phyloP scores from a whole-genome alignment of 1,140 invertebrate genomes.

The Carposina sasakii region DNA sequence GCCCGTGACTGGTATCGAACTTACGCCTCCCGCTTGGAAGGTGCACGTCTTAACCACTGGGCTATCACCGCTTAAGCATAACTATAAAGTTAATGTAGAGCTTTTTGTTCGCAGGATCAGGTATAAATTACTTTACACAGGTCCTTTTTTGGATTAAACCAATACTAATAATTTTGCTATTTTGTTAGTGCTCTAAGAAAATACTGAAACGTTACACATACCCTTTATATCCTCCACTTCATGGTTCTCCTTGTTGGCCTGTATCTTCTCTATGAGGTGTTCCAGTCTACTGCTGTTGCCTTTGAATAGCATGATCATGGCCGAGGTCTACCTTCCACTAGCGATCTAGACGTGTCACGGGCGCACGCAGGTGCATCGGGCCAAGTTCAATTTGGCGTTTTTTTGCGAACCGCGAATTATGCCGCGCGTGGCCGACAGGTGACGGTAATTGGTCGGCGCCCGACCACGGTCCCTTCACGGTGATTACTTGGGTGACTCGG shows the following conservation, averaged over 20 bases:
- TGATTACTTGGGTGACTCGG: constrained; percentile 59
- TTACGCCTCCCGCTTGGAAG: too few species aligned
- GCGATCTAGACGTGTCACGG: constrained; percentile 22
- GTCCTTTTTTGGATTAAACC: too few species aligned
- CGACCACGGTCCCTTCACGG: constrained; percentile 58
- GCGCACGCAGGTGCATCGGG: constrained; percentile 62
- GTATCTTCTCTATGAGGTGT: constrained; percentile 87
- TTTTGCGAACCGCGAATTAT: constrained; percentile 62
- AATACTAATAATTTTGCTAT: too few species aligned
- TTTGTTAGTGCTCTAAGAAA: too few species aligned
- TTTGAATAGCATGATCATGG: constrained; percentile 82
- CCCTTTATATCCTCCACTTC: constrained; percentile 74
- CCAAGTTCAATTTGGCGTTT: constrained; percentile 62
- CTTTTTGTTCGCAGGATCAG: too few species aligned
- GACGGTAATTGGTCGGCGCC: constrained; percentile 57
- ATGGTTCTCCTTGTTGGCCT: constrained; percentile 81
- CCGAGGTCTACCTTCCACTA: constrained; percentile 26
- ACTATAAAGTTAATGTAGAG: too few species aligned
- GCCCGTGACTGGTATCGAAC: too few species aligned
- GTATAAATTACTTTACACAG: too few species aligned
- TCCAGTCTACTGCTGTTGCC: constrained; percentile 86
- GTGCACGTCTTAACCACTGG: too few species aligned
- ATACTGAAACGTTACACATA: constrained; percentile 24
- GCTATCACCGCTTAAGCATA: too few species aligned
- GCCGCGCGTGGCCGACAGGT: constrained; percentile 61